Conservation (phyloP, 2,113 vertebrate genomes). For the Calidris pugnax region DNA sequence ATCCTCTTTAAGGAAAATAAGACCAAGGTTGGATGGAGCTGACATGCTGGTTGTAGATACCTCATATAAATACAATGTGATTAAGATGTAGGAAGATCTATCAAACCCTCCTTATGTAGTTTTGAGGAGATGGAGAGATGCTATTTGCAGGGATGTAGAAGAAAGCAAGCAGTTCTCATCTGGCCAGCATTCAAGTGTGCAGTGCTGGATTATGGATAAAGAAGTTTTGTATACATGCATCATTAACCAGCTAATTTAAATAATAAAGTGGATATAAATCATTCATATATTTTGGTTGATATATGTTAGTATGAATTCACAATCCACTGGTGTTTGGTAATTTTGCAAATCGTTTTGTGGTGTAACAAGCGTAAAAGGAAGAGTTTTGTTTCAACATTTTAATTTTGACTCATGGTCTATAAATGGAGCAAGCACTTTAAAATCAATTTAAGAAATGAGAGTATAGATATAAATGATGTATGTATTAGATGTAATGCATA, state of each 20-base stretch:
- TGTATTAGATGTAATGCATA: constrained; percentile 16
- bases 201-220: neutral
- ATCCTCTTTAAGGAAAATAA: neutral
- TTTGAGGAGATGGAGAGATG: neutral
- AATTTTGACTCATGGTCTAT: constrained; percentile 58
- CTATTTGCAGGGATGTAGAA: neutral
- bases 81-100: neutral
- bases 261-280: constrained; percentile 52
- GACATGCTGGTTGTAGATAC: neutral
- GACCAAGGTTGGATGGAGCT: neutral
- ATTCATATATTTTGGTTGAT: neutral
- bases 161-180: neutral
- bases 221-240: neutral
- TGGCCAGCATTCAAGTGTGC: neutral
- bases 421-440: constrained; percentile 58
- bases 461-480: constrained; percentile 10
- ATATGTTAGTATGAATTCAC: neutral
- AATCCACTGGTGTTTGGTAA: neutral
- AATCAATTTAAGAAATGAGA: constrained; percentile 37
- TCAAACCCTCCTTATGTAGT: neutral
- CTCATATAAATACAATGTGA: neutral
- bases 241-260: constrained; percentile 58
- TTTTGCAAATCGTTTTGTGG: constrained; percentile 51
- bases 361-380: constrained; percentile 51
- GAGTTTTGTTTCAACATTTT: constrained; percentile 53